Conservation (phyloP, 2,113 vertebrate genomes). For the Nansenia antarctica region DNA sequence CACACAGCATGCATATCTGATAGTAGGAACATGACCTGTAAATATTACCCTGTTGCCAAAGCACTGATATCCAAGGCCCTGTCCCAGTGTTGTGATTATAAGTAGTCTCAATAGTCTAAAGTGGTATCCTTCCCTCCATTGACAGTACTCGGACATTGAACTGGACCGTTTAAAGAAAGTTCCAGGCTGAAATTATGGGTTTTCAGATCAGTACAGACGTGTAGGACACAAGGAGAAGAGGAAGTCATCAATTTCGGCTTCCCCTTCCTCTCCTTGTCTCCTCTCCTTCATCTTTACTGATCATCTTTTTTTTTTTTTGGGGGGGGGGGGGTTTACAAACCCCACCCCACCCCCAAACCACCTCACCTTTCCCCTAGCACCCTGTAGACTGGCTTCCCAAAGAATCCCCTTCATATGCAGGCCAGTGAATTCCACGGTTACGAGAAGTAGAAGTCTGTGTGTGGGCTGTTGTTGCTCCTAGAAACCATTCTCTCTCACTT, state of each 20-base stretch:
- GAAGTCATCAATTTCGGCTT: no score
- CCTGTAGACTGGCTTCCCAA: not conserved
- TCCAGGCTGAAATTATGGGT: not conserved
- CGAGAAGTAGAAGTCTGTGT: not conserved
- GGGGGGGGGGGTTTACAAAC: not conserved
- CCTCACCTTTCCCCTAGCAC: not conserved
- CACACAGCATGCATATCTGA: not conserved
- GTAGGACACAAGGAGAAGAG: no score
- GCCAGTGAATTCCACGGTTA: not conserved
- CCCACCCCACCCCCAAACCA: not conserved
- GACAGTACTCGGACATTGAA: not conserved
- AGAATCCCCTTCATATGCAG: not conserved
- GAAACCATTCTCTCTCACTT: not conserved
- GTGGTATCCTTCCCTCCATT: no score
- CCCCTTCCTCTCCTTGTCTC: not conserved
- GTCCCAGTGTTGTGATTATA: no score
- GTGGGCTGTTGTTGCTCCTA: not conserved
- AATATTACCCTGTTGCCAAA: no score
- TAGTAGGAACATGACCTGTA: not conserved
- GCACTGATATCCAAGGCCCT: no score
- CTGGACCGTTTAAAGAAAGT: not conserved
- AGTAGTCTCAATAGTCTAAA: no score
- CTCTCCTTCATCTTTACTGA: not conserved
- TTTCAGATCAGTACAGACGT: no score
- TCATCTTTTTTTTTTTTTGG: not conserved